Base-by-base conservation (phyloP, 2,888 invertebrate species). In the Cheilosia variabilis region DNA sequence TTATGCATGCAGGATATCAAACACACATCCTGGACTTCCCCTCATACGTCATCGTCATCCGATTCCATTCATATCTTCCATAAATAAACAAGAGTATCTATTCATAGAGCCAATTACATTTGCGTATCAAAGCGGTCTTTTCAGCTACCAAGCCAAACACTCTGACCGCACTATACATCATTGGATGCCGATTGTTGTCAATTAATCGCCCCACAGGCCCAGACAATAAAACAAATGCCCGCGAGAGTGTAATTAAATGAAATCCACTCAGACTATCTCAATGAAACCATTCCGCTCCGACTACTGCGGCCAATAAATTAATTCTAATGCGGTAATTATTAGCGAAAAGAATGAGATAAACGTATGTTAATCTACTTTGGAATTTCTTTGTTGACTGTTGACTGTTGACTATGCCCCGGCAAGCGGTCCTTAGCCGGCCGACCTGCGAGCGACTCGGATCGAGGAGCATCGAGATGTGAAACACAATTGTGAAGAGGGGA, bases 361-460 rank as follows among this genome's bases (percentile, higher is more conserved):
- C 83, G 68, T 75, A 84, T 84, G 83, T 84, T 65, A 84, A 84
- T 84, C 83, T 69, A 69, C 68, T 53, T 37, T 75, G 73, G 83
- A 84, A 84, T 84, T 84, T 52, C 79, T 79, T 84, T 79, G 73
- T 84, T 84, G 83, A 79, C 31, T 79, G 73, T 84, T 84, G 83
- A 84, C 73, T 84, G n/a, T n/a, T n/a, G n/a, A n/a, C n/a, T n/a
- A n/a, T n/a, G n/a, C 73, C 72, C 13, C 55, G 47, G 19, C 37
- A 27, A 34, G 27, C 43, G 53, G 55, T 57, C 75, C 55, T 73
- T 62, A 5, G 27, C 37, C 75, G 53, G 60, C 55, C 62, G 43
- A 37, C 37, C 37, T 37, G 47, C 5, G 45, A 43, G 43, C 47
- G 50, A 24, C 52, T 24, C 24, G 15, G 5, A 22, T 4, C 13